Base-by-base conservation (phyloP, 2,113 vertebrate species). In the Chitala chitala region DNA sequence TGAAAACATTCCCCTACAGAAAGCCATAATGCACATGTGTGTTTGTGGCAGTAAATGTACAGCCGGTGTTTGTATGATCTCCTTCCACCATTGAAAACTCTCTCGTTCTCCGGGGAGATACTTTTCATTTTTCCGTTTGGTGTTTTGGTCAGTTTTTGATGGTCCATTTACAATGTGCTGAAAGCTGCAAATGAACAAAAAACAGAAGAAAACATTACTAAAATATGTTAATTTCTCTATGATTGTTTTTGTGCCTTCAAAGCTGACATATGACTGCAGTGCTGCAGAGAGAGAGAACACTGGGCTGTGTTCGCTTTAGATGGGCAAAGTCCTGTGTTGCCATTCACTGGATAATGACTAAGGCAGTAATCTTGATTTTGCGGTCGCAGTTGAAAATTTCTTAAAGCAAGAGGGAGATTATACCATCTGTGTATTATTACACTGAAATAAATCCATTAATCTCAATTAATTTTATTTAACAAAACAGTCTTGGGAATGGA, bases 161-260 rank as follows among this genome's bases (percentile, higher is more conserved):
- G 94, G 94, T 98, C 94, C 87, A 78, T 88, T 96, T 93, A 89
- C 90, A 89, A 83, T 90, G 85, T 84, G 90, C 84, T 90, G 87
- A 90, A 91, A 90, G 87, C 82, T 87, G 82, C 74, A 74, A 89
- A 90, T 88, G 78, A 86, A 79, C 86, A 86, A 87, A 82, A 71
- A 77, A 73, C 82, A 86, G 78, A 77, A 75, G 80, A 88, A 90
- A 86, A 85, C 77, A 78, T 77, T 75, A 75, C 80, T 85, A 76
- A 91, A 92, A 90, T 81, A 89, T 78, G 80, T 81, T 91, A 86
- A 91, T 91, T 90, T 89, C 81, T 86, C 76, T 78, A 76, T 89
- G 58, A 74, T 74, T 87, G 84, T 81, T 82, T 76, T 69, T 58
- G 77, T 82, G 84, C 58, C 77, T 83, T 69, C 76, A 76, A 80